Percentiles rank a stretch among this genome's conserved stretches.
These are phyloP conservation scores for Tachuris rubrigastra DNA, from an alignment of 2,113 vertebrate species.

Conservation along the genomic window DNA sequence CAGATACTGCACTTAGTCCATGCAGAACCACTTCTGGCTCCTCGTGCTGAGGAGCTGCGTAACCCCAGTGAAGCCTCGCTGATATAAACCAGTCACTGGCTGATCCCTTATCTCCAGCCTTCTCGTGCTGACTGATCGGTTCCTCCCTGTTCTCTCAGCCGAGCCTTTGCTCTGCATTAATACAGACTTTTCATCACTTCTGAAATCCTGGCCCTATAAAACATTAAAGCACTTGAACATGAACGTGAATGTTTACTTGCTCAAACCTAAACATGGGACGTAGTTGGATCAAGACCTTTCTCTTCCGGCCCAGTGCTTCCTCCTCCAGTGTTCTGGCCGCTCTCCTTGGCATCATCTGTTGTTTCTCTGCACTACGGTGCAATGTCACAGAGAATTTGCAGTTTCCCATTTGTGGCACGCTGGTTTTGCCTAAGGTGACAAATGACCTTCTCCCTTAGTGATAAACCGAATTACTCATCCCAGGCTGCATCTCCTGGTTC, in stretches of 20 bases:
- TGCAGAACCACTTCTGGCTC: conserved; percentile 22
- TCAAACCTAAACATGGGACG: conserved; percentile 40
- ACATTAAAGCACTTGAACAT: conserved; percentile 39
- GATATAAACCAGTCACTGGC: conserved; percentile 45
- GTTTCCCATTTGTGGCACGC: not conserved
- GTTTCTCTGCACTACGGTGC: not conserved
- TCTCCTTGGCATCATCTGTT: not conserved
- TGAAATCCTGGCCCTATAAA: conserved; percentile 32
- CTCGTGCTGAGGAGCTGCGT: not conserved
- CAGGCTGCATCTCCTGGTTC: not conserved
- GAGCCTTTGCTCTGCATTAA: not conserved
- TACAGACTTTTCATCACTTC: conserved; percentile 49
- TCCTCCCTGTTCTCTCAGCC: not conserved
- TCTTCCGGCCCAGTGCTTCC: not conserved
- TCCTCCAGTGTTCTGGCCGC: not conserved
- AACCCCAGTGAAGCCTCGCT: not conserved
- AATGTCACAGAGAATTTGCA: not conserved
- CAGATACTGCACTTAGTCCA: not conserved
- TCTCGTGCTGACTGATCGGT: not conserved
- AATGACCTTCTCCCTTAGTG: not conserved
- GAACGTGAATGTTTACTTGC: conserved; percentile 34
- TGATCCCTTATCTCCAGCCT: conserved; percentile 49
- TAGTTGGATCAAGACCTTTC: conserved; percentile 34
- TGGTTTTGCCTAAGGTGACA: conserved; percentile 37
- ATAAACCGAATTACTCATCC: conserved; percentile 12